Evolutionary conservation across 2,888 invertebrate species (phyloP).

Genomic region (Ashinkailepas kermadecensis): DNA sequence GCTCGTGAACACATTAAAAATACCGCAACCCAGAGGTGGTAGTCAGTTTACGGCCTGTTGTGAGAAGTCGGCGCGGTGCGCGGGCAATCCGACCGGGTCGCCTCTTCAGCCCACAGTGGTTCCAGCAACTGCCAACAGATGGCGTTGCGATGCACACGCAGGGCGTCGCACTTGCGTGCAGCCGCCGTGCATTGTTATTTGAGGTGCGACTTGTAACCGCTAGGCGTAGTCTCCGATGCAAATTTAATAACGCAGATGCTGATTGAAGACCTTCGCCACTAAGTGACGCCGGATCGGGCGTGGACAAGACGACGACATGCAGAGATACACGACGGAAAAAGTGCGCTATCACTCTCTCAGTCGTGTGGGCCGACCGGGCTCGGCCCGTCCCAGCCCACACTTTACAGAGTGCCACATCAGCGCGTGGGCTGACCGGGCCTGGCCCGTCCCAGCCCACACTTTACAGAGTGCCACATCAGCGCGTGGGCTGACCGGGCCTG

Average conservation of each 20-base stretch:
- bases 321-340: not conserved
- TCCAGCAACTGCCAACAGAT: not conserved
- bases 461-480: not conserved
- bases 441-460: not conserved
- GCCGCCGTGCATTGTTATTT: not conserved
- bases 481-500: not conserved
- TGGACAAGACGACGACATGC: not conserved
- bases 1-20: not conserved
- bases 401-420: not conserved
- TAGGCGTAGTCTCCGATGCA: not conserved
- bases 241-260: slow-evolving; percentile 16
- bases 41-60: too few species aligned
- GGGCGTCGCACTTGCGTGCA: slow-evolving; percentile 8
- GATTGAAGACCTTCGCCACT: not conserved
- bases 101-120: not conserved
- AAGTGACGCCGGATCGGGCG: not conserved
- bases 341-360: not conserved
- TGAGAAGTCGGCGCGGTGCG: not conserved
- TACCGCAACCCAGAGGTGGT: not conserved
- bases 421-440: not conserved
- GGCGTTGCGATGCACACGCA: not conserved
- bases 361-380: not conserved
- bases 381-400: not conserved
- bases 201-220: slow-evolving; percentile 14
- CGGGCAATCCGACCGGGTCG: not conserved